These are phyloP conservation scores for Drosophila buzzatii DNA, from an alignment of 2,888 invertebrate species.

Conservation along the genomic window DNA sequence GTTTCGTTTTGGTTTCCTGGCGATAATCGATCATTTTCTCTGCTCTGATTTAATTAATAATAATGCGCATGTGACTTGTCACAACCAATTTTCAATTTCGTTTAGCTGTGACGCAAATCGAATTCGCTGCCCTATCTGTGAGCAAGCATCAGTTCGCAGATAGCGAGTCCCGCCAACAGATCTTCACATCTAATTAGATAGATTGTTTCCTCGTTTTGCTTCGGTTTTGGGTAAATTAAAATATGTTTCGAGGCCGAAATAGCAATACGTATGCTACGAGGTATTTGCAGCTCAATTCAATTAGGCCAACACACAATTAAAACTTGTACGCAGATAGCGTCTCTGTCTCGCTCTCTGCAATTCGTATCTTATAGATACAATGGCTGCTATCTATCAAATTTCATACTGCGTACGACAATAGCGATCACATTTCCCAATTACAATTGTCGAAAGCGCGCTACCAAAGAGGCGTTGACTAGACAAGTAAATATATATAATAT, in stretches of 20 bases:
- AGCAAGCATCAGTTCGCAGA: constrained; percentile 55
- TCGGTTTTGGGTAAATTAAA: constrained; percentile 61
- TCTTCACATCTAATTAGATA: constrained; percentile 35
- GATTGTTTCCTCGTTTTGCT: neutral
- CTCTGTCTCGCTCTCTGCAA: constrained; percentile 21
- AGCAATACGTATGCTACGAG: constrained; percentile 11
- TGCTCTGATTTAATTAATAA: constrained; percentile 77
- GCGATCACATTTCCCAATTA: constrained; percentile 77
- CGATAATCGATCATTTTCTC: constrained; percentile 42
- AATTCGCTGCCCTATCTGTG: constrained; percentile 45
- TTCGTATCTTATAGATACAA: constrained; percentile 61
- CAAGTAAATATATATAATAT: neutral
- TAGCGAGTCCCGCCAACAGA: constrained; percentile 22
- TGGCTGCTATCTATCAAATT: constrained; percentile 53
- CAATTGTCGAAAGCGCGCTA: constrained; percentile 16
- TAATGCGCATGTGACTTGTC: constrained; percentile 75
- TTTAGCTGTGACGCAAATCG: constrained; percentile 64
- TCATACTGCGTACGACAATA: constrained; percentile 22
- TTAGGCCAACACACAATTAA: constrained; percentile 81
- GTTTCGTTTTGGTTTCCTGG: constrained; percentile 9
- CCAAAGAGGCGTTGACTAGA: constrained; percentile 34
- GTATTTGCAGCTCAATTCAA: constrained; percentile 69
- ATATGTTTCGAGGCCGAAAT: constrained; percentile 57
- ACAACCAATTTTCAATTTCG: constrained; percentile 38
- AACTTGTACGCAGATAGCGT: constrained; percentile 66